Evolutionary conservation across 1,140 invertebrate genomes (phyloP).

Genomic region (Aphis craccivora): DNA sequence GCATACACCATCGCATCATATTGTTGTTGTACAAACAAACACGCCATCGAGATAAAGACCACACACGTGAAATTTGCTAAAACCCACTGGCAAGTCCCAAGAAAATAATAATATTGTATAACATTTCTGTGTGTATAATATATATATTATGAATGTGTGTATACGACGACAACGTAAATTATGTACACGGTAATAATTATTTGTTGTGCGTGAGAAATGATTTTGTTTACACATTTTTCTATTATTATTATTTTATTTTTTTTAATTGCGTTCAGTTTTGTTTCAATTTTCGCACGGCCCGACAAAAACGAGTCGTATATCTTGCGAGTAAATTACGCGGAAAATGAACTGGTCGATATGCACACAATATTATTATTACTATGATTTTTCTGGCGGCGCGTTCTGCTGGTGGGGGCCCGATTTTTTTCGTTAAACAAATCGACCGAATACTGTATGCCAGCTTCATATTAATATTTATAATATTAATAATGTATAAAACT

Average conservation of each 20-base stretch:
- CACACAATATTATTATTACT: neutral
- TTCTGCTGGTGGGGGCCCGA: neutral
- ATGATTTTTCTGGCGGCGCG: neutral
- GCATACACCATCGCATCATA: neutral
- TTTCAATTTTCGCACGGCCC: neutral
- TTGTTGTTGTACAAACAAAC: constrained; percentile 4
- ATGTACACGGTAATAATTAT: constrained; percentile 17
- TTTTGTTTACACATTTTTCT: constrained; percentile 38
- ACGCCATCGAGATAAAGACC: neutral
- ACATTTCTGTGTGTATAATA: neutral
- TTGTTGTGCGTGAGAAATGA: constrained; percentile 34
- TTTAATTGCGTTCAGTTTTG: neutral
- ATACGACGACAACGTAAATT: constrained; percentile 10
- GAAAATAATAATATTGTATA: constrained; percentile 17
- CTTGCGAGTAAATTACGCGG: neutral
- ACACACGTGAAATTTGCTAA: constrained; percentile 37
- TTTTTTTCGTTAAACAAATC: neutral
- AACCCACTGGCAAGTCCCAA: neutral
- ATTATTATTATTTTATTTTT: neutral
- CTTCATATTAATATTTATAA: neutral
- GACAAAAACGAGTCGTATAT: neutral
- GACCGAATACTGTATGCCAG: neutral
- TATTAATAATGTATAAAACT: neutral
- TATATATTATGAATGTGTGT: neutral
- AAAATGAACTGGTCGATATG: constrained; percentile 25